These are phyloP conservation scores for Xestia xanthographa DNA, from an alignment of 2,888 invertebrate genomes.

Conservation along the genomic window DNA sequence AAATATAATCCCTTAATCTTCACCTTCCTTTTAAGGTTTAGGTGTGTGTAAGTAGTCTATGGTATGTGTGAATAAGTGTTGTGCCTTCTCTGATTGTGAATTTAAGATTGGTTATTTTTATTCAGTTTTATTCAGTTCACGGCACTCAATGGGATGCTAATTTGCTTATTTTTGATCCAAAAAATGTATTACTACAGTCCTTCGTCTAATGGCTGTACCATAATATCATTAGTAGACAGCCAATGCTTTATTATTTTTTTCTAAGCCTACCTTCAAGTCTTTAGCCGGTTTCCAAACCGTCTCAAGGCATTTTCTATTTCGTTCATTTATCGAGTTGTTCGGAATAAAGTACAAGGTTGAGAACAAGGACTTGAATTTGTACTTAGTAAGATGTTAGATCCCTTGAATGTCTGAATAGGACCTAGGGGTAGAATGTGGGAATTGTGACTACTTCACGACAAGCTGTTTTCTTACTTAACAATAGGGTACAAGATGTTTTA, in stretches of 20 bases:
- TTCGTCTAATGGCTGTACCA: background rate
- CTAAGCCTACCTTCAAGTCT: background rate
- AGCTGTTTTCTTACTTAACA: background rate
- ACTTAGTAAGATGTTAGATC: constrained; percentile 13
- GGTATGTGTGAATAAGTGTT: background rate
- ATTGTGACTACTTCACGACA: background rate
- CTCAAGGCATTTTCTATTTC: background rate
- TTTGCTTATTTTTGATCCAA: background rate
- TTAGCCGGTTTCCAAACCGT: background rate
- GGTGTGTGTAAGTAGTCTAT: background rate
- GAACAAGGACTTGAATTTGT: constrained; percentile 31
- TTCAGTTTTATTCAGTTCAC: background rate
- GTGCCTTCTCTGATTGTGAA: background rate
- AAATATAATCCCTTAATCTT: background rate
- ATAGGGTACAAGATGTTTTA: background rate
- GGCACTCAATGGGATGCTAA: background rate
- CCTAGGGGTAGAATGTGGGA: background rate
- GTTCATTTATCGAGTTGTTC: constrained; percentile 5
- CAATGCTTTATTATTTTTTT: constrained; percentile 6
- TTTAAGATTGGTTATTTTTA: background rate
- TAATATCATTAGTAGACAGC: background rate
- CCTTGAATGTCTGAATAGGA: constrained; percentile 8
- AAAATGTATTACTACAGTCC: background rate
- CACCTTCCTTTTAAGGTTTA: background rate
- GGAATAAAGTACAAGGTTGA: constrained; percentile 16